Base-by-base conservation (phyloP, 23 tunicate species). In the Phallusia fumigata region DNA sequence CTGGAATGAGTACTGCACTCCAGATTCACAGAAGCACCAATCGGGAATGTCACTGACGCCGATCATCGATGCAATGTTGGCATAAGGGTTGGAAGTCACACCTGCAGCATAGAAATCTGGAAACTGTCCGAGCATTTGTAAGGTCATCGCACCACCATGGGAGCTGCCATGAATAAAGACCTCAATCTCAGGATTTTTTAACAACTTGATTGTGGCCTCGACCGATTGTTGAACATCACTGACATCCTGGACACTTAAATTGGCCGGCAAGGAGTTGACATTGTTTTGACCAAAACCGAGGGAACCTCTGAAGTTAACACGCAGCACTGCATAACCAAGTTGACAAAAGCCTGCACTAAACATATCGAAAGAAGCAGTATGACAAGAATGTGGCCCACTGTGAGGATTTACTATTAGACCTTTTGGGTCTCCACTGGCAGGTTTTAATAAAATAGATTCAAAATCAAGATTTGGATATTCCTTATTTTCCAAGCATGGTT, bases 31-130 rank as follows among this genome's bases (percentile, higher is more conserved):
- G 35, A 73, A 82, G 18, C 33, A 22, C 99, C 99, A 96, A 79
- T 96, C 99, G 18, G 87, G 80, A 73, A 91, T 86, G 73, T 96
- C 97, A 28, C 90, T 88, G 0, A 82, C 58, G 65, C 69, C 36
- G 22, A 18, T 16, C 86, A 82, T 84, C 0, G 87, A 74, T 28
- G 58, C 87, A 24, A 96, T 40, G 79, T 91, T 85, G 33, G 84
- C 53, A 1, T 88, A 95, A 5, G 99, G 93, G 83, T 96, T 96
- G 34, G 94, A 64, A 6, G 88, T 65, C 18, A 82, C 85, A 3
- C 92, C 93, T 64, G 97, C 99, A 19, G 45, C 32, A 80, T 91
- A 96, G 79, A 80, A 93, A 32, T 96, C 95, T 26, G 99, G 99
- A 81, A 75, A 89, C 52, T 86, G 90, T 19, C 87, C 90, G 53